Conservation (phyloP, 2,888 invertebrate species). For the Deroplatys truncata region DNA sequence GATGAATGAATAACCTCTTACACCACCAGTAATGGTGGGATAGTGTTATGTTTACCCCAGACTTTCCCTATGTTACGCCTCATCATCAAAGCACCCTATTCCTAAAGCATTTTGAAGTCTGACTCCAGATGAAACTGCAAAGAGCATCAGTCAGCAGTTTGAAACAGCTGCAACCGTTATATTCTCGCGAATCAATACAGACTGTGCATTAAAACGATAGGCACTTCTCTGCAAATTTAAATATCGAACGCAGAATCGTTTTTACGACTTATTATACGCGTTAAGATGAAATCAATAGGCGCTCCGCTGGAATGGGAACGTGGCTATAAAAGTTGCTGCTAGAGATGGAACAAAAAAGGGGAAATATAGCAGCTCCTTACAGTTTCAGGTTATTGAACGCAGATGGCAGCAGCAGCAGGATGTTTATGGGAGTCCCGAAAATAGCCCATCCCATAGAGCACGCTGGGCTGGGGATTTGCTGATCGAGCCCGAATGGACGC, state of each 20-base stretch:
- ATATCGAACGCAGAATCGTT: not conserved
- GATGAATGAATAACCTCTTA: too few species aligned
- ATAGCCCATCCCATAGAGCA: not conserved
- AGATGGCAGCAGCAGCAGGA: not conserved
- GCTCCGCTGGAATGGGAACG: not conserved
- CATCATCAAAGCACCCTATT: too few species aligned
- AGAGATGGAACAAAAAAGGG: not conserved
- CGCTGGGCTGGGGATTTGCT: not conserved
- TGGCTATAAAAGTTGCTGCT: not conserved
- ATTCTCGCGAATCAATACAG: not conserved
- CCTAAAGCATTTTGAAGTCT: too few species aligned
- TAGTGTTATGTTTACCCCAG: too few species aligned
- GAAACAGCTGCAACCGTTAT: not conserved
- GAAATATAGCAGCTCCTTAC: not conserved
- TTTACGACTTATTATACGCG: not conserved
- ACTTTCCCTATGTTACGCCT: too few species aligned
- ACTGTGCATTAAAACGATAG: not conserved
- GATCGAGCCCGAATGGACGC: not conserved
- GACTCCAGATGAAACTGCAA: too few species aligned
- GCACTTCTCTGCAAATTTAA: not conserved
- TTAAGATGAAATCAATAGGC: not conserved
- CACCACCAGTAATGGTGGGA: too few species aligned
- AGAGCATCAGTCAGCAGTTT: not conserved
- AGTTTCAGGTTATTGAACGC: slow-evolving; percentile 13
- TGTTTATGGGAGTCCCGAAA: slow-evolving; percentile 11